Evolutionary conservation across 2,888 invertebrate species (phyloP).

Genomic region (Pherbina coryleti): DNA sequence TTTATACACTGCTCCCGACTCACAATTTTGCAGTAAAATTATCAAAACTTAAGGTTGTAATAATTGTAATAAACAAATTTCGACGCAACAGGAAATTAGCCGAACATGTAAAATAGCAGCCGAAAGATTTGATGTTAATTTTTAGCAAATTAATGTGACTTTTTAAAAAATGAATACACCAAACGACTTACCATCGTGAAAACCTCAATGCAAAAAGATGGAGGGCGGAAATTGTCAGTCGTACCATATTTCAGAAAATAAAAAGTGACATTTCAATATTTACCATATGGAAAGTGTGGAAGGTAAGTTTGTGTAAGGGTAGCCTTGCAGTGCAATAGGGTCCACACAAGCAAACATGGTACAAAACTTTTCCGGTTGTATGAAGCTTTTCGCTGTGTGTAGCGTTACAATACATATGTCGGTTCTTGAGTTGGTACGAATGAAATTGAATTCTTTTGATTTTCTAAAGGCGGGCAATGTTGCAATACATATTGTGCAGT

Average conservation of each 20-base stretch:
- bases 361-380: too few species aligned
- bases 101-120: neutral
- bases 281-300: neutral
- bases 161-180: constrained; percentile 45
- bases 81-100: neutral
- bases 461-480: too few species aligned
- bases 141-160: constrained; percentile 47
- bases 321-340: too few species aligned
- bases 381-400: too few species aligned
- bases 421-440: too few species aligned
- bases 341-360: too few species aligned
- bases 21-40: neutral
- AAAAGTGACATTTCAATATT: constrained; percentile 34
- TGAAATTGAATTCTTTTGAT: too few species aligned
- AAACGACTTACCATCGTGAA: constrained; percentile 68
- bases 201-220: constrained; percentile 68
- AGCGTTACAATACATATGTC: too few species aligned
- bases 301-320: neutral
- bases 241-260: constrained; percentile 55
- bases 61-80: neutral
- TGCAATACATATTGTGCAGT: too few species aligned
- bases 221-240: constrained; percentile 65
- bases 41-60: neutral
- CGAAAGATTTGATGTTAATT: constrained; percentile 32
- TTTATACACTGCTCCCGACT: neutral